These are phyloP conservation scores for Alloplasta piceator DNA, from an alignment of 2,888 invertebrate genomes.

Conservation along the genomic window DNA sequence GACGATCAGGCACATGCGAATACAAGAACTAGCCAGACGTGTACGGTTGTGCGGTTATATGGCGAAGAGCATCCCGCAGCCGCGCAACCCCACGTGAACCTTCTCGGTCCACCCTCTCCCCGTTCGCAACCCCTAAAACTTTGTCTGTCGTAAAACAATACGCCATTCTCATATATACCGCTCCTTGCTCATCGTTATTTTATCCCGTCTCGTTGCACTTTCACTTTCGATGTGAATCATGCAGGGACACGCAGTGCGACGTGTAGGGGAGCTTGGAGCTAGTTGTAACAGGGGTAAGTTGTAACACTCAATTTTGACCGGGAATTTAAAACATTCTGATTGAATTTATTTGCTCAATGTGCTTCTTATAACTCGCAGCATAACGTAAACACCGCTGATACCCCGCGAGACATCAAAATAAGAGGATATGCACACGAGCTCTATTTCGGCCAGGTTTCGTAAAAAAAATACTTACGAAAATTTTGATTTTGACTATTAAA, in stretches of 20 bases:
- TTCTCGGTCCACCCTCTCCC: neutral
- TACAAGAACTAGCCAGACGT: conserved; percentile 39
- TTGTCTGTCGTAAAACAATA: conserved; percentile 55
- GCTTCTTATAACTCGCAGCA: too few relatives aligned
- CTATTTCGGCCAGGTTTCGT: too few relatives aligned
- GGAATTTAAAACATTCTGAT: too few relatives aligned
- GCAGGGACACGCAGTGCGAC: neutral
- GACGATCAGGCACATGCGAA: conserved; percentile 39
- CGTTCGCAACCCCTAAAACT: conserved; percentile 39
- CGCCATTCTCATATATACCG: conserved; percentile 1
- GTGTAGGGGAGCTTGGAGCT: too few relatives aligned
- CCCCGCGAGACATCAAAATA: too few relatives aligned
- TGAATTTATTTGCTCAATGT: too few relatives aligned
- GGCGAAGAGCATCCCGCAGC: neutral
- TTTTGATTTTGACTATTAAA: too few relatives aligned
- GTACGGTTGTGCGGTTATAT: conserved; percentile 4
- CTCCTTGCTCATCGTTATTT: conserved; percentile 9
- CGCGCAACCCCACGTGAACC: neutral
- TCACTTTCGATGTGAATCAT: conserved; percentile 13
- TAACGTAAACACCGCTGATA: too few relatives aligned
- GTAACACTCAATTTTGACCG: too few relatives aligned
- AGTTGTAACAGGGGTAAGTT: too few relatives aligned
- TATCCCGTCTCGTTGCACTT: conserved; percentile 29
- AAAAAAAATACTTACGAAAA: too few relatives aligned
- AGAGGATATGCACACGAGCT: too few relatives aligned